Percentiles rank a stretch among this genome's conserved stretches.
phyloP scores from a whole-genome alignment of 1,140 invertebrate genomes.

The Zaprionus gabonicus region DNA sequence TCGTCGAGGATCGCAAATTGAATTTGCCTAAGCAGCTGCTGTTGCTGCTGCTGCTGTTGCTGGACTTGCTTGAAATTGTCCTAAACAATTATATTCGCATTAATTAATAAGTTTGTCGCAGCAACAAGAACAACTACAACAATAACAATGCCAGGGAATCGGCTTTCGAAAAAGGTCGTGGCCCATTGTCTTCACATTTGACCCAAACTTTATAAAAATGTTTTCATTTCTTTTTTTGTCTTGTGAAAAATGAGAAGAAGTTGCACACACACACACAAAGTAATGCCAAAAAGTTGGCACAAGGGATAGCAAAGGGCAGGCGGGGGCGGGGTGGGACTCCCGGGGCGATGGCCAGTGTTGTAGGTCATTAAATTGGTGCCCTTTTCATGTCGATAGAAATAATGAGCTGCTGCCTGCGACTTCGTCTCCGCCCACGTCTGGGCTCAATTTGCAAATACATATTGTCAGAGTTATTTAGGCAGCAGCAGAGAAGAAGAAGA shows the following conservation, averaged over 20 bases:
- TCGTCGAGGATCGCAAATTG: constrained; percentile 74
- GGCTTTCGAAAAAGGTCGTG: constrained; percentile 51
- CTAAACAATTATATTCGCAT: constrained; percentile 68
- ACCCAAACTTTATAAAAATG: constrained; percentile 65
- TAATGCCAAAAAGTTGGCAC: constrained; percentile 30
- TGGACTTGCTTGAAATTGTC: constrained; percentile 26
- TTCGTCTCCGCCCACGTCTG: constrained; percentile 3
- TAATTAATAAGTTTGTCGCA: constrained; percentile 76
- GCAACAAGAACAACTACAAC: constrained; percentile 28
- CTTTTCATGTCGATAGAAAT: constrained; percentile 66
- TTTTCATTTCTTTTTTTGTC: constrained; percentile 43
- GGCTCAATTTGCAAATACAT: constrained; percentile 33
- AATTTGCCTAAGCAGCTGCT: constrained; percentile 54
- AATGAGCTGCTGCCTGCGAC: constrained; percentile 53
- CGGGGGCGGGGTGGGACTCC: constrained; percentile 28
- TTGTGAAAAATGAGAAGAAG: constrained; percentile 52
- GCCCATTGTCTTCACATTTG: constrained; percentile 61
- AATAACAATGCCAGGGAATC: constrained; percentile 34
- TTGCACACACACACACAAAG: constrained; percentile 20
- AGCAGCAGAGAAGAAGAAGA: neutral
- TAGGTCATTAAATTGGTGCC: constrained; percentile 69
- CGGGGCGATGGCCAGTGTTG: constrained; percentile 60
- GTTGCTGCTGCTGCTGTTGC: constrained; percentile 6
- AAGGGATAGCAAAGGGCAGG: constrained; percentile 14
- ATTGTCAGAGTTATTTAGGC: constrained; percentile 23